Percentiles rank a stretch among this genome's conserved stretches.
These are phyloP conservation scores for Phrynocephalus vlangalii DNA, from an alignment of 2,797 vertebrate species.

Conservation along the genomic window DNA sequence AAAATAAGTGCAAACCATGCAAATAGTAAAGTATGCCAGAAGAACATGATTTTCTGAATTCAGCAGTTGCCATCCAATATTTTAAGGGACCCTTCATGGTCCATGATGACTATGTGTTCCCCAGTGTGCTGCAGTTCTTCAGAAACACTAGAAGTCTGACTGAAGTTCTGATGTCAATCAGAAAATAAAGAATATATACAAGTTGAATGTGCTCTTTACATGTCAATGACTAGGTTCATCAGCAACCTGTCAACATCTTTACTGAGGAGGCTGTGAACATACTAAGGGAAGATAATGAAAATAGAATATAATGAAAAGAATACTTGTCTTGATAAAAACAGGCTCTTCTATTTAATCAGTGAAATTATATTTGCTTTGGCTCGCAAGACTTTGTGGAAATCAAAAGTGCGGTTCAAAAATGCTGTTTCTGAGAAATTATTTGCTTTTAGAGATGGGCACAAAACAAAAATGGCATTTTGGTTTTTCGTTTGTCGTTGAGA, in stretches of 20 bases:
- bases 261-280: constrained; percentile 38
- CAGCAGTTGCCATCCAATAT: not conserved
- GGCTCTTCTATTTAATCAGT: constrained; percentile 53
- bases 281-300: constrained; percentile 35
- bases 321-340: constrained; percentile 34
- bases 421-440: constrained; percentile 59
- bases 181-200: not conserved
- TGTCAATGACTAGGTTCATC: constrained; percentile 4
- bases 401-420: constrained; percentile 49
- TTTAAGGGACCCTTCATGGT: not conserved
- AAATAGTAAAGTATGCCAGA: not conserved
- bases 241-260: accelerated
- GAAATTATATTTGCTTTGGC: constrained; percentile 60
- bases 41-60: not conserved
- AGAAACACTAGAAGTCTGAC: not conserved
- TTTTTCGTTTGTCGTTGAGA: no score
- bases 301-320: not conserved
- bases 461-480: no score
- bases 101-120: not conserved
- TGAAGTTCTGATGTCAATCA: not conserved
- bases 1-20: not conserved
- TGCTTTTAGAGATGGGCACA: constrained; percentile 40
- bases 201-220: constrained; percentile 14
- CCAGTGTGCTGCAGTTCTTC: not conserved
- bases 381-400: constrained; percentile 53